Percentiles rank a stretch among this genome's conserved stretches.
phyloP scores from a whole-genome alignment of 2,113 vertebrate species.

The Toxotes chatareus region DNA sequence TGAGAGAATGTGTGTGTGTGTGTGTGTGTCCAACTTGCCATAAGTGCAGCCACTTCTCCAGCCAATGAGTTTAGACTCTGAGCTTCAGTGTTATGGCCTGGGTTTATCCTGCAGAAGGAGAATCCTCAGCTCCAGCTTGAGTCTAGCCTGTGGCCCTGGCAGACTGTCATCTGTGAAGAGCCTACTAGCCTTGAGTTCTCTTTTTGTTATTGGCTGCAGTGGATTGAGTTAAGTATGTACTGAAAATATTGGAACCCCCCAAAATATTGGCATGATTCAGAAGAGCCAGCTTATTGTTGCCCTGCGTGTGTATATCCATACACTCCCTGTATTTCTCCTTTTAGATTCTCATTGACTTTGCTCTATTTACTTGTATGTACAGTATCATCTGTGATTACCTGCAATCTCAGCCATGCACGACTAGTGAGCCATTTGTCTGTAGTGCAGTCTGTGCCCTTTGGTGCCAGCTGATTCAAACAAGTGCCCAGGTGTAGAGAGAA shows the following conservation, averaged over 20 bases:
- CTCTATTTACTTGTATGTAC: not conserved
- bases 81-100: constrained; percentile 41
- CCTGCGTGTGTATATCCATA: constrained; percentile 30
- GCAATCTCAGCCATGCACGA: constrained; percentile 38
- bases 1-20: constrained; percentile 36
- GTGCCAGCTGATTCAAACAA: constrained; percentile 56
- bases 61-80: constrained; percentile 53
- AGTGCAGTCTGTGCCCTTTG: constrained; percentile 41
- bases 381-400: constrained; percentile 19
- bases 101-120: constrained; percentile 56
- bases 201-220: constrained; percentile 57
- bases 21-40: constrained; percentile 9
- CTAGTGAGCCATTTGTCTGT: constrained; percentile 35
- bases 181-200: constrained; percentile 58
- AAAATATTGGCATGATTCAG: constrained; percentile 62
- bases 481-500: constrained; percentile 47
- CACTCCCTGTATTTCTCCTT: not conserved
- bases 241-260: constrained; percentile 65
- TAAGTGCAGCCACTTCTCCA: constrained; percentile 60
- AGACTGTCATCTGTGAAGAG: constrained; percentile 60
- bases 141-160: constrained; percentile 69
- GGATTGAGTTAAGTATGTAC: constrained; percentile 60
- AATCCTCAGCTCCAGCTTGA: constrained; percentile 51
- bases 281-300: constrained; percentile 50
- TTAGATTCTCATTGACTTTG: constrained; percentile 4